phyloP scores from a whole-genome alignment of 1,140 invertebrate genomes.

The Drosophila neocordata region DNA sequence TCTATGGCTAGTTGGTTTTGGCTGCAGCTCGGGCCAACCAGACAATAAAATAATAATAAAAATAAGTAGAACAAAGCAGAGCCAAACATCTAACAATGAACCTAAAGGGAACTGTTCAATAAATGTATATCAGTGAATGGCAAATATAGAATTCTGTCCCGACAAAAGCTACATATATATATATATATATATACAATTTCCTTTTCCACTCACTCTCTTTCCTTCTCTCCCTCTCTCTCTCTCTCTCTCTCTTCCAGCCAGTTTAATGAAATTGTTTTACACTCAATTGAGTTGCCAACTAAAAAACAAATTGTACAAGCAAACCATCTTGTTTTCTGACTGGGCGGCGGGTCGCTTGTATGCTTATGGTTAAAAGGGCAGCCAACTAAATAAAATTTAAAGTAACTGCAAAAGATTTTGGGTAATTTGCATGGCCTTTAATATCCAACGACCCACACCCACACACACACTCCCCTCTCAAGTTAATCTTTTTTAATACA shows the following conservation, averaged over 20 bases:
- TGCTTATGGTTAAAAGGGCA: constrained; percentile 10
- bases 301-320: constrained; percentile 40
- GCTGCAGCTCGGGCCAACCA: constrained; percentile 36
- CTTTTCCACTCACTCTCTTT: constrained; percentile 1
- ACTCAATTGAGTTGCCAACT: constrained; percentile 81
- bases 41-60: constrained; percentile 79
- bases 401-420: constrained; percentile 34
- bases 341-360: background rate
- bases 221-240: constrained; percentile 1
- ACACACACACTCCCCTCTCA: constrained; percentile 18
- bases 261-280: constrained; percentile 81
- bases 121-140: constrained; percentile 49
- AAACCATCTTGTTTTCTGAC: background rate
- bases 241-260: constrained; percentile 11
- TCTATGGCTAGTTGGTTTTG: constrained; percentile 13
- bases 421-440: constrained; percentile 52
- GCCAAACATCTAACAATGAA: constrained; percentile 35
- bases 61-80: constrained; percentile 58
- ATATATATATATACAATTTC: background rate
- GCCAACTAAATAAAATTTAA: constrained; percentile 52
- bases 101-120: constrained; percentile 40
- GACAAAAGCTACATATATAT: constrained; percentile 23
- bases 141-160: background rate
- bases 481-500: constrained; percentile 61
- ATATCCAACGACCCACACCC: constrained; percentile 26